Evolutionary conservation across 1,140 invertebrate species (phyloP).

Genomic region (Stegodyphus dumicola): DNA sequence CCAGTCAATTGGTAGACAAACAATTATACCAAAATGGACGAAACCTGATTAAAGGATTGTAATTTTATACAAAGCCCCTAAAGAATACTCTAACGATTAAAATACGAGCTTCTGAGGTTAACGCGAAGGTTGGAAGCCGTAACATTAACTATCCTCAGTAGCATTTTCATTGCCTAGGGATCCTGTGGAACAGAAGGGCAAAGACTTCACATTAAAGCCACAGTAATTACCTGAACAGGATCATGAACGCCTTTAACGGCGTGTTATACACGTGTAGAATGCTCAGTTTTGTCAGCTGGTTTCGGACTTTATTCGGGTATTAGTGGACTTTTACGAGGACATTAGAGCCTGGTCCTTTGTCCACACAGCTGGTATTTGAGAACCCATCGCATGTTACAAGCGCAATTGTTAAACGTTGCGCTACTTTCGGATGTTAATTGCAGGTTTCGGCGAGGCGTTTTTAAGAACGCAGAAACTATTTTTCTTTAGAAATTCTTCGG

Average conservation of each 20-base stretch:
- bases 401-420: constrained; percentile 39
- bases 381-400: neutral
- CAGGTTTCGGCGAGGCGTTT: neutral
- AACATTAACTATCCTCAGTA: constrained; percentile 17
- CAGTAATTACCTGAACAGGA: constrained; percentile 35
- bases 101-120: constrained; percentile 56
- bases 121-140: constrained; percentile 41
- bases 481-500: too few species aligned
- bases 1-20: too few species aligned
- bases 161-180: neutral
- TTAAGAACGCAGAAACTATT: too few species aligned
- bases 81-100: neutral
- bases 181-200: neutral
- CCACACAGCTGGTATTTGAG: constrained; percentile 51
- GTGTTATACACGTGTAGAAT: constrained; percentile 58
- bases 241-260: constrained; percentile 51
- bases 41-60: neutral
- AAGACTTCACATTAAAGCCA: constrained; percentile 33
- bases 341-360: constrained; percentile 50
- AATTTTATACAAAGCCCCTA: neutral
- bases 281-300: constrained; percentile 55
- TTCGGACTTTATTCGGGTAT: constrained; percentile 38
- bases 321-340: constrained; percentile 53
- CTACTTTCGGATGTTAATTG: constrained; percentile 28
- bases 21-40: too few species aligned